Evolutionary conservation across 2,113 vertebrate species (phyloP), one percentile per base, ranked within the genome.

Genomic region (Scolopax mira): DNA sequence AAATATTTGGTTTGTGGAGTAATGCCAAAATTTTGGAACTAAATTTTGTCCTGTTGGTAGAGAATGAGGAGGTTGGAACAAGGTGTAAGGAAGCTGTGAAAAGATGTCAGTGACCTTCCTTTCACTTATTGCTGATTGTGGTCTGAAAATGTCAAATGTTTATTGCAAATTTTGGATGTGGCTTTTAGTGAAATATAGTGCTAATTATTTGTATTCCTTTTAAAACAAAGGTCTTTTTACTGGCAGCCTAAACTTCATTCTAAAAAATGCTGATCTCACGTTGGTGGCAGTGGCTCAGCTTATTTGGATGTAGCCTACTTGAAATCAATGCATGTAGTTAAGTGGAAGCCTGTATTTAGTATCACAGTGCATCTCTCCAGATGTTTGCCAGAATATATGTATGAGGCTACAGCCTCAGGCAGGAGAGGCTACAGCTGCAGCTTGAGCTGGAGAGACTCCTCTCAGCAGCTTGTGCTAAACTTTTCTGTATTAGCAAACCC

Each of bases 371-470:
- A 46, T 81, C 46, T 73, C 57, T 69, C 88, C 88, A 93, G 84
- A 84, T 89, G 87, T 86, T 80, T 80, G 46, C 46, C 79, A 81
- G 39, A 55, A 57, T 35, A 17, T 18, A 35, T 49, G 71, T 62
- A 30, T 51, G 70, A 65, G 62, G 39, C 31, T 70, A 3, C 65
- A 92, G 55, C 87, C 84, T 16, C 14, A 69, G 81, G 89, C 87
- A 92, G 77, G 64, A 89, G 70, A 84, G 83, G 73, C 61, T 85
- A 75, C 77, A 85, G 85, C 84, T 93, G 89, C 58, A 69, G 58
- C 70, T 88, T 3, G 4, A 52, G 52, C 74, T 82, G 70, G 70
- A 91, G 78, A 82, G 31, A 30, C n/a, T 91, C 46, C 74, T 72
- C 48, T 9, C 30, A 72, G 58, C 14, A 77, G 6, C 71, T 82